Base-by-base conservation (phyloP, 2,888 invertebrate genomes). In the Tachystola acroxantha region DNA sequence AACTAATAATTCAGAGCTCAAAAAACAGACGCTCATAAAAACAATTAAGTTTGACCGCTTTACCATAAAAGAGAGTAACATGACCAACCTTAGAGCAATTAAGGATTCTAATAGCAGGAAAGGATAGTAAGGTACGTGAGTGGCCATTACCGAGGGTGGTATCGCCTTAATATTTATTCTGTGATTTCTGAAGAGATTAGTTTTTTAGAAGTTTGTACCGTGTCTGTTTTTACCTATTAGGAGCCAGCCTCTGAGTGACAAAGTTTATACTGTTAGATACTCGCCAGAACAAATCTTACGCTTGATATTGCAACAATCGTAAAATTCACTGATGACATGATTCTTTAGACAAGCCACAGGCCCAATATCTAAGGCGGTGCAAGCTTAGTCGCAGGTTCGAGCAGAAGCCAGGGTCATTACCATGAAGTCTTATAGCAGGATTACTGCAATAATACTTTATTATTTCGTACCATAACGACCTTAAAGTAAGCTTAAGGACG, bases 11-110 rank as follows among this genome's bases (percentile, higher is more conserved):
- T 63, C 60, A 56, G 50, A 50, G 43, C 52, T 68, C 59, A 65
- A 78, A 81, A 84, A 80, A 76, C 76, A 79, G 79, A 68, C 75
- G 67, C 67, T 66, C 82, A 78, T 85, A 80, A 84, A 85, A 80
- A 80, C 81, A 82, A 84, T 85, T 77, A 81, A 68, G 68, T 73
- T 73, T 75, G 80, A 77, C 82, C 85, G 80, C 81, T 65, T 77
- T 79, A 80, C 85, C 80, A 80, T 84, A 82, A 80, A 77, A 70
- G 70, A 76, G 70, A 76, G 76, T 78, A 81, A 78, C 82, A 75
- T 66, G 68, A 75, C 76, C 82, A 77, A 80, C 76, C 70, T 61
- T 43, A 67, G 72, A 72, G 74, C 78, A 82, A 85, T 85, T 82
- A 84, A 82, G 76, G 75, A 71, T 64, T 66, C 73, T 84, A 80